Evolutionary conservation across 2,113 vertebrate species (phyloP).

Genomic region (Oostethus manadensis): DNA sequence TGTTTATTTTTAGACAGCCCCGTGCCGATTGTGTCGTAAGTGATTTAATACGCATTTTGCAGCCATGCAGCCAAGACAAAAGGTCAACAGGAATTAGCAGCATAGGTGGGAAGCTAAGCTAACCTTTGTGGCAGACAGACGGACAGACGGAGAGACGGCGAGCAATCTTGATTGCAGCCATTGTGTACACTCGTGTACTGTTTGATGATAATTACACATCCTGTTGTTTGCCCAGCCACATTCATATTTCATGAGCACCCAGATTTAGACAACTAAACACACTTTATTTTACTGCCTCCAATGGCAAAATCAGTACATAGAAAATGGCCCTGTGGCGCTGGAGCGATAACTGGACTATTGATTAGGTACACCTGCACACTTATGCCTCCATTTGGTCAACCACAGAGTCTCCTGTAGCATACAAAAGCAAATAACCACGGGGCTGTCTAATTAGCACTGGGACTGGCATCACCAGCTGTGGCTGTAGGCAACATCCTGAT

Average conservation of each 20-base stretch:
- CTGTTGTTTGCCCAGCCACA: constrained; percentile 57
- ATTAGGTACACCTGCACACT: background rate
- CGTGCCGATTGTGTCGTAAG: constrained; percentile 36
- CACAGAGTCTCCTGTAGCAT: too few species aligned
- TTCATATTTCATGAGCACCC: constrained; percentile 59
- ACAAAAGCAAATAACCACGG: too few species aligned
- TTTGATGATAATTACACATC: constrained; percentile 73
- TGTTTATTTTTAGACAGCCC: constrained; percentile 43
- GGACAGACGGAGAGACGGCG: constrained; percentile 23
- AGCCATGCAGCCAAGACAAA: constrained; percentile 27
- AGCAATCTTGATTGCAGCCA: constrained; percentile 69
- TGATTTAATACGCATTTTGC: constrained; percentile 40
- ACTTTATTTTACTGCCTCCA: background rate
- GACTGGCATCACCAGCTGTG: too few species aligned
- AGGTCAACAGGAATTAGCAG: constrained; percentile 52
- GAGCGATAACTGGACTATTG: background rate
- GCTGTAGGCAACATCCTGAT: too few species aligned
- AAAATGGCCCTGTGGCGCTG: background rate
- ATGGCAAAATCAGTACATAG: background rate
- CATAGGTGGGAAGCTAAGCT: constrained; percentile 48
- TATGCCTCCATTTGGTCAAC: too few species aligned
- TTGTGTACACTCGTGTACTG: constrained; percentile 58
- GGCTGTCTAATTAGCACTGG: too few species aligned
- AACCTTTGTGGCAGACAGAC: constrained; percentile 44
- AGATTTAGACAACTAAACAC: constrained; percentile 8